phyloP scores from a whole-genome alignment of 2,888 invertebrate species.

The Heliconius sara region DNA sequence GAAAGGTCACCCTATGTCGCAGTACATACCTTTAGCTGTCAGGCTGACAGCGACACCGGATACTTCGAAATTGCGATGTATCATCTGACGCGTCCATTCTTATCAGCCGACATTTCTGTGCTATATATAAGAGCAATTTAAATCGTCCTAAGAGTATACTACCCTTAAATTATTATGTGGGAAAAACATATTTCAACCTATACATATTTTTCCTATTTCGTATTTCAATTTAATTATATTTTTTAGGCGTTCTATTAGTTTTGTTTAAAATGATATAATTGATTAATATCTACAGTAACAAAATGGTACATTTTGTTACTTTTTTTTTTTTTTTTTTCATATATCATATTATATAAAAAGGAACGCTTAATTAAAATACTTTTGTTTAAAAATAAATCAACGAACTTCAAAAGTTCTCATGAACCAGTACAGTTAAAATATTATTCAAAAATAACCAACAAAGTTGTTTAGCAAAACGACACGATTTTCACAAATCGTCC shows the following conservation, averaged over 20 bases:
- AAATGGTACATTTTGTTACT: too few relatives aligned
- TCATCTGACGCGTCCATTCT: constrained; percentile 13
- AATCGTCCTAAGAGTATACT: not conserved
- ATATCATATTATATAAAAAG: not conserved
- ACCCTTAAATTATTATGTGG: not conserved
- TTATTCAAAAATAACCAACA: constrained; percentile 9
- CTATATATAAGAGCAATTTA: not conserved
- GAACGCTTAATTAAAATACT: not conserved
- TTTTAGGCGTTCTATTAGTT: not conserved
- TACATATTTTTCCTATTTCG: too few relatives aligned
- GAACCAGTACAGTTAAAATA: not conserved
- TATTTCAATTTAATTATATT: not conserved
- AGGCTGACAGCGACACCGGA: constrained; percentile 22
- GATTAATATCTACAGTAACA: not conserved
- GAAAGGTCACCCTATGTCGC: constrained; percentile 4
- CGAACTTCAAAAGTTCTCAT: not conserved
- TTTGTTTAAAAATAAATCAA: constrained; percentile 11
- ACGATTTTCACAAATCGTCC: constrained; percentile 12
- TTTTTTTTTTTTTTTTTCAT: not conserved
- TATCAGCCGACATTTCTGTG: not conserved
- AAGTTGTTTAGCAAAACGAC: constrained; percentile 18
- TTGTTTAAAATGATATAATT: not conserved
- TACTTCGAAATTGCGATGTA: constrained; percentile 18
- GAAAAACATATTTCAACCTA: not conserved
- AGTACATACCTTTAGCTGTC: constrained; percentile 7